Conservation (phyloP, 2,888 invertebrate species). For the Lamproptera curius region DNA sequence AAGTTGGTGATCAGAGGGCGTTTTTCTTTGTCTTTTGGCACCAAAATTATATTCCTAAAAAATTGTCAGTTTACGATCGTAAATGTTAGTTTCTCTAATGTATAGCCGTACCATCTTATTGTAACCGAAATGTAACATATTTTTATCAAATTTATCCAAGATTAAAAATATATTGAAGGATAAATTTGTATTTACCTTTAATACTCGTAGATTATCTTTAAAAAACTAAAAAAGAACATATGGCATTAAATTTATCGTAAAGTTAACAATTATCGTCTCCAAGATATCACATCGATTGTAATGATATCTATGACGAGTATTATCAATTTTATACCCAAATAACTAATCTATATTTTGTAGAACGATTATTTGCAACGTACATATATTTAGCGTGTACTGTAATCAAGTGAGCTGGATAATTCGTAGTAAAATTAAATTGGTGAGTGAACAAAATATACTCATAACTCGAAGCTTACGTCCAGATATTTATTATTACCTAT, state of each 20-base stretch:
- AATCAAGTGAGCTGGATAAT: background rate
- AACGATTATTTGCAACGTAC: background rate
- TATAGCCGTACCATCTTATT: too few relatives aligned
- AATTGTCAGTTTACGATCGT: too few relatives aligned
- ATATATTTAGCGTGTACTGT: background rate
- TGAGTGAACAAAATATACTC: background rate
- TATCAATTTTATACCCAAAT: constrained; percentile 8
- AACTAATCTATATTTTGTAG: background rate
- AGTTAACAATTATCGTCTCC: background rate
- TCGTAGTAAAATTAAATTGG: constrained; percentile 5
- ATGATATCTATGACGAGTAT: constrained; percentile 15
- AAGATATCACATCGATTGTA: constrained; percentile 10
- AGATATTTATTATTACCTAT: background rate
- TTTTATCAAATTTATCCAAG: too few relatives aligned
- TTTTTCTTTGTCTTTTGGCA: too few relatives aligned
- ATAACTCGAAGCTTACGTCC: background rate
- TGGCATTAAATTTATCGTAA: background rate
- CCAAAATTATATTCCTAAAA: too few relatives aligned
- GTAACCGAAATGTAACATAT: too few relatives aligned
- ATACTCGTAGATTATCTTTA: too few relatives aligned
- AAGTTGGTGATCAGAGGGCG: too few relatives aligned
- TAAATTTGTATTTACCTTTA: too few relatives aligned
- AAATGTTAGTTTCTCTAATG: too few relatives aligned
- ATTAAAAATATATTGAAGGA: too few relatives aligned
- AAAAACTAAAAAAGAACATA: too few relatives aligned